Evolutionary conservation across 2,888 invertebrate species (phyloP), one percentile per base, ranked within the genome.

Genomic region (Lissocephala sabroskyi): DNA sequence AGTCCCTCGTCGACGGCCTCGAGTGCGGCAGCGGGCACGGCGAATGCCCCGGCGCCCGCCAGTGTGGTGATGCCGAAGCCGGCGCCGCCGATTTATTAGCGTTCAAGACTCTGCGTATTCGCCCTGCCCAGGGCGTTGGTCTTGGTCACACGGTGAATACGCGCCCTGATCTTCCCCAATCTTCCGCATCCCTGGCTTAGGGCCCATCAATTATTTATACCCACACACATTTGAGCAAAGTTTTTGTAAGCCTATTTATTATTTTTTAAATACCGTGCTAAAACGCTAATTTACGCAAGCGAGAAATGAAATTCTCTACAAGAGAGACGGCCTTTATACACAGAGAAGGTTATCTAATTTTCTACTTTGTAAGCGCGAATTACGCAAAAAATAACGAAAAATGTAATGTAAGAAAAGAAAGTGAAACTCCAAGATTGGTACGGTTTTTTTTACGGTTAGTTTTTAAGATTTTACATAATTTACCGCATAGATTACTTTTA

Each of bases 201-300:
- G n/a, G n/a, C n/a, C n/a, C n/a, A n/a, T n/a, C n/a, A n/a, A n/a
- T n/a, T n/a, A n/a, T n/a, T n/a, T n/a, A n/a, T n/a, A n/a, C n/a
- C n/a, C n/a, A n/a, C 10, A 10, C 17, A 41, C 23, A 14, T 29
- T 41, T 18, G 26, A 30, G 11, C 65, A 57, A 60, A 52, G 49
- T n/a, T n/a, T 48, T 71, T 45, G 16, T 71, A 76, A 71, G 76
- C 51, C 67, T 71, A 75, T 78, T 71, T 71, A 78, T 70, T 70
- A 35, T 35, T 35, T n/a, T n/a, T n/a, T n/a, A n/a, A n/a, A n/a
- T n/a, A n/a, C n/a, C n/a, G n/a, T n/a, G n/a, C n/a, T n/a, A n/a
- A n/a, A n/a, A n/a, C n/a, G n/a, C n/a, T n/a, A n/a, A 35, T 35
- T 62, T 74, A 76, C 53, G 55, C 62, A 56, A 64, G 74, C 71